Evolutionary conservation across 1,140 invertebrate species (phyloP), one percentile per base, ranked within the genome.

Genomic region (Holotrichia oblita): DNA sequence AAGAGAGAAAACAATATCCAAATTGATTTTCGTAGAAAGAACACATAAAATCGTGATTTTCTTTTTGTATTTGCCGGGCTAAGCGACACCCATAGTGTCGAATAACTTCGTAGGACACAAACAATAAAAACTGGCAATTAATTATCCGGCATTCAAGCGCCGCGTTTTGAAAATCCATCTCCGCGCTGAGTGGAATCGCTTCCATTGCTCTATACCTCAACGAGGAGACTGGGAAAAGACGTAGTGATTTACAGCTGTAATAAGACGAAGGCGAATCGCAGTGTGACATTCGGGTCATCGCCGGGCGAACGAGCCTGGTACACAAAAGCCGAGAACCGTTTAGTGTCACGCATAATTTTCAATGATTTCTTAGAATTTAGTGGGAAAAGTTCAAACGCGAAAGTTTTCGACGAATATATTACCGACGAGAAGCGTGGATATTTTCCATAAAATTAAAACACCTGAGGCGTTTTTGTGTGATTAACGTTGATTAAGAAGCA

Each of bases 101-200:
- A 12, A 48, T n/a, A 48, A 48, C 12, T 48, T 48, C 44, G 44
- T n/a, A 3, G n/a, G 44, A n/a, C 44, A n/a, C n/a, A 48, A 48
- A 48, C 44, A 48, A 48, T 48, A 48, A 48, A 48, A 48, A 48
- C 44, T n/a, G 44, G 44, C 44, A 48, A 48, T 48, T 48, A 48
- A 48, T 48, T n/a, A 48, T 48, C 44, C 44, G n/a, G 44, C 44
- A 48, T 48, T 48, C 44, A n/a, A 48, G 44, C 12, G 12, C n/a
- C 44, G 44, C 12, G n/a, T n/a, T 48, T 48, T 48, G 44, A 48
- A 48, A 48, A 48, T 48, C 44, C 44, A 48, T 48, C 44, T 14
- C n/a, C 44, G 44, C 12, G 4, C 44, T 48, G 44, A 48, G 44
- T 48, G 44, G 44, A 48, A 48, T 48, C 44, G 44, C 44, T 48